These are phyloP conservation scores for Acrobasis repandana DNA, from an alignment of 2,888 invertebrate species.

Conservation along the genomic window DNA sequence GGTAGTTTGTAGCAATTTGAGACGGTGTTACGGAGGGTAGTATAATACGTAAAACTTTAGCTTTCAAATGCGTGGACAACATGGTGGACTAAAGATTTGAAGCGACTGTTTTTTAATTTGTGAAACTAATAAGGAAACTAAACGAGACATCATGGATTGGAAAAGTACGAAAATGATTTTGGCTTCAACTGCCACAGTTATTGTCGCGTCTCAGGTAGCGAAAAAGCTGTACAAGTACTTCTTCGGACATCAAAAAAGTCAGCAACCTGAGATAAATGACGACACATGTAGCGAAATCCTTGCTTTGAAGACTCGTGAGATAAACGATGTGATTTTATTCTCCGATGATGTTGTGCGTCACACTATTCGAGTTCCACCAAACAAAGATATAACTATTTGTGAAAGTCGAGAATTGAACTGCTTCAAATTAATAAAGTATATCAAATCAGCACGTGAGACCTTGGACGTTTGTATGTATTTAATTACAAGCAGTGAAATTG, in stretches of 20 bases:
- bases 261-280: constrained; percentile 46
- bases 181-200: constrained; percentile 68
- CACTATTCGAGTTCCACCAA: constrained; percentile 63
- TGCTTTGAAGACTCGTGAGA: constrained; percentile 65
- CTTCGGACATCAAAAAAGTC: constrained; percentile 43
- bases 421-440: constrained; percentile 73
- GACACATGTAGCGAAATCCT: constrained; percentile 60
- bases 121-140: constrained; percentile 33
- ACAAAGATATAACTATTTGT: constrained; percentile 64
- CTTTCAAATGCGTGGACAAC: constrained; percentile 59
- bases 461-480: constrained; percentile 79
- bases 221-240: constrained; percentile 69
- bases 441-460: constrained; percentile 76
- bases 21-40: background rate
- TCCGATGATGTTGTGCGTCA: constrained; percentile 70
- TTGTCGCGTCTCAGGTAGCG: constrained; percentile 68
- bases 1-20: constrained; percentile 42
- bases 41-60: constrained; percentile 10
- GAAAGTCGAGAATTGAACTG: constrained; percentile 74
- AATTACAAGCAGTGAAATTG: constrained; percentile 74
- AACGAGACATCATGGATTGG: constrained; percentile 61
- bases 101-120: constrained; percentile 40
- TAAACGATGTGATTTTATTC: constrained; percentile 76
- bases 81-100: constrained; percentile 62
- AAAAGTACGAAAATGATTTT: constrained; percentile 68